Conservation (phyloP, 2,888 invertebrate species). For the Epirrhoe alternata region DNA sequence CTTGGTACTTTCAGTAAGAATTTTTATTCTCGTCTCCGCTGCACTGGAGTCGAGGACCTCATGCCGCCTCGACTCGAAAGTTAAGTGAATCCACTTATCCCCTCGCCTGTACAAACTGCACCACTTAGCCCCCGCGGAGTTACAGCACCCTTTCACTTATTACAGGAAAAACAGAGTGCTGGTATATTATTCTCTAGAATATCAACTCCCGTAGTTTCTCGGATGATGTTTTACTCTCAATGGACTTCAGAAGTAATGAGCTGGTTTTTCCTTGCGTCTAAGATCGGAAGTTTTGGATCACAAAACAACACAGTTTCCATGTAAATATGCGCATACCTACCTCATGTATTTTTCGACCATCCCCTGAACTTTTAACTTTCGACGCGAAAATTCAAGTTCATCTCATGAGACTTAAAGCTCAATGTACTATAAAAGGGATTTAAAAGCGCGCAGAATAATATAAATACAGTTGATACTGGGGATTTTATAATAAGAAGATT, state of each 20-base stretch:
- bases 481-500: not conserved
- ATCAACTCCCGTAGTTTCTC: constrained; percentile 15
- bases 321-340: too few species aligned
- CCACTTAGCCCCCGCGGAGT: constrained; percentile 52
- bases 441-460: not conserved
- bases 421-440: not conserved
- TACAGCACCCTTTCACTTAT: constrained; percentile 44
- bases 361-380: too few species aligned
- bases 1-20: not conserved
- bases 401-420: not conserved
- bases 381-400: not conserved
- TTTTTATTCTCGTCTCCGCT: not conserved
- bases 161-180: constrained; percentile 33
- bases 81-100: constrained; percentile 36
- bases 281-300: too few species aligned
- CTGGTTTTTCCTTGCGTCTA: too few species aligned
- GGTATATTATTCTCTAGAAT: constrained; percentile 21
- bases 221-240: not conserved
- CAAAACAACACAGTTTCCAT: too few species aligned
- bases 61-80: constrained; percentile 11
- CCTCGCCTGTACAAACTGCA: constrained; percentile 43
- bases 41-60: constrained; percentile 7
- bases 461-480: not conserved
- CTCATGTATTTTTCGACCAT: too few species aligned
- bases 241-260: not conserved